These are phyloP conservation scores for Antheraea mylitta DNA, from an alignment of 1,140 invertebrate genomes.

Conservation along the genomic window DNA sequence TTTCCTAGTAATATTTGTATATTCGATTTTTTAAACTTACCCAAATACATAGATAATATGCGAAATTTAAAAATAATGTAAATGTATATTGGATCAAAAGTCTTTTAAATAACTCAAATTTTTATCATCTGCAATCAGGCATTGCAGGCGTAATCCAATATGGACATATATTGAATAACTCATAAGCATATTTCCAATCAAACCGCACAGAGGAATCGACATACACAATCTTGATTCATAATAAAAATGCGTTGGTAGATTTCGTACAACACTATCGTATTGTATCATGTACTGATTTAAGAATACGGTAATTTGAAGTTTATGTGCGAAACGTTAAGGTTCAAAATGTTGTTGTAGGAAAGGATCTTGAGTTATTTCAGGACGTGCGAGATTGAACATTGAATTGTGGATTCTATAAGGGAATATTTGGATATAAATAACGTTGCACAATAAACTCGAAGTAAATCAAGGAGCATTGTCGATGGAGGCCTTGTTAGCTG, in stretches of 20 bases:
- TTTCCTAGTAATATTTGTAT: too few species aligned
- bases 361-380: slow-evolving; percentile 26
- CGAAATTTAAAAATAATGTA: too few species aligned
- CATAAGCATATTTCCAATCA: slow-evolving; percentile 69
- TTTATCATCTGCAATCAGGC: slow-evolving; percentile 39
- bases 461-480: slow-evolving; percentile 72
- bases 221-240: slow-evolving; percentile 60
- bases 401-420: slow-evolving; percentile 49
- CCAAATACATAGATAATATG: too few species aligned
- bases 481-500: slow-evolving; percentile 59
- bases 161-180: slow-evolving; percentile 31
- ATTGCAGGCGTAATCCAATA: slow-evolving; percentile 47
- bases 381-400: slow-evolving; percentile 31
- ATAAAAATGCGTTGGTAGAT: slow-evolving; percentile 65
- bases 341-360: slow-evolving; percentile 16
- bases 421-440: slow-evolving; percentile 68
- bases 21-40: too few species aligned
- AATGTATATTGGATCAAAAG: too few species aligned
- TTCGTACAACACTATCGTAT: slow-evolving; percentile 20
- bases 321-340: slow-evolving; percentile 17
- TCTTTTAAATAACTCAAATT: neutral
- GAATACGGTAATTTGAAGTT: slow-evolving; percentile 9
- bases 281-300: neutral
- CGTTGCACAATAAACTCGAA: slow-evolving; percentile 65
- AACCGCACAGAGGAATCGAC: slow-evolving; percentile 48